Evolutionary conservation across 2,797 vertebrate species (phyloP).

Genomic region (Otus scops): DNA sequence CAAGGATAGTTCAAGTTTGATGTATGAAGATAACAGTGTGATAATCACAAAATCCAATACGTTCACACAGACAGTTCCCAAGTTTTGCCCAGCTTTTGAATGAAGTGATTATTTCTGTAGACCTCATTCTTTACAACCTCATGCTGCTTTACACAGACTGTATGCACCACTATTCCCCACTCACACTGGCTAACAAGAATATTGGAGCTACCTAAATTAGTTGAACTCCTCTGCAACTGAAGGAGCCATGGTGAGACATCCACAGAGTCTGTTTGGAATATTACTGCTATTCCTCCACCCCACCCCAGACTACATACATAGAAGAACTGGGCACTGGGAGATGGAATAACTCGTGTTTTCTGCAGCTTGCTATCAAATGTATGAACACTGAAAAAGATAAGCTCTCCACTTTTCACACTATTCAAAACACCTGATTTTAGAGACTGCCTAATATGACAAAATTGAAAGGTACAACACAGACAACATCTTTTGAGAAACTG

Average conservation of each 20-base stretch:
- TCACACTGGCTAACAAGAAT: accelerated
- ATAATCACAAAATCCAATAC: neutral
- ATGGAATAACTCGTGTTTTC: neutral
- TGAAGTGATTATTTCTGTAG: neutral
- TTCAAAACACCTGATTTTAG: neutral
- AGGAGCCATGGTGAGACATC: neutral
- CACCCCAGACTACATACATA: too few species aligned
- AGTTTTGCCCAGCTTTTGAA: neutral
- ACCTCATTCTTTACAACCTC: neutral
- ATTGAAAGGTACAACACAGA: neutral
- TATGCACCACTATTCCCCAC: accelerated
- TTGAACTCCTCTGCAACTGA: neutral
- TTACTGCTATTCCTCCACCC: neutral
- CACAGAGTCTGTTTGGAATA: neutral
- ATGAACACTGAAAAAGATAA: neutral
- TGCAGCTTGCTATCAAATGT: neutral
- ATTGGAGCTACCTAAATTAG: neutral
- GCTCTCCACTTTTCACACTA: neutral
- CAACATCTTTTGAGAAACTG: neutral
- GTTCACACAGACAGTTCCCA: neutral
- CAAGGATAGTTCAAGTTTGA: neutral
- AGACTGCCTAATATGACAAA: neutral
- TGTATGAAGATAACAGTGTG: neutral
- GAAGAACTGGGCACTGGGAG: neutral
- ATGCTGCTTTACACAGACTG: neutral